Evolutionary conservation across 2,113 vertebrate species (phyloP), one percentile per base, ranked within the genome.

Genomic region (Zingel zingel): DNA sequence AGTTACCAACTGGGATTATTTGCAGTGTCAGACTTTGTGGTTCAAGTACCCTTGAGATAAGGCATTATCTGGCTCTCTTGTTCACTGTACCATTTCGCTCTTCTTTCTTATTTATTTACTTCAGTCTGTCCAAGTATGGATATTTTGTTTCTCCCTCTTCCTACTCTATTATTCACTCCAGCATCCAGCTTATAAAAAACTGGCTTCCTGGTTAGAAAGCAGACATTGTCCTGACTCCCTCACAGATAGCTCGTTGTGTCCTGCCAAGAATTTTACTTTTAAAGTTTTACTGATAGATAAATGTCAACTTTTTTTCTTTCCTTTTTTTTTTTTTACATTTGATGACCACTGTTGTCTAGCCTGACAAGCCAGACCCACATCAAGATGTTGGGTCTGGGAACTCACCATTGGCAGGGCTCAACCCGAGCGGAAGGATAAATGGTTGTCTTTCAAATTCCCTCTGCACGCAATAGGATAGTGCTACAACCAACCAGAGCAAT

Each of bases 41-140:
- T 58, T 76, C 71, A 74, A 54, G 68, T 69, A 81, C 56, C 83
- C 86, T 90, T 84, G 54, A 74, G 80, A 88, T 90, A 86, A 88
- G 76, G 51, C 18, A 79, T 73, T 82, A 77, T 86, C 81, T 50
- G 25, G 4, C 70, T 74, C 68, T 74, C 54, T 59, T 64, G 62
- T 83, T 77, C 77, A 69, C 33, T 83, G 70, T 61, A 23, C 73
- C 51, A 54, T 62, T 72, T 76, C 85, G 23, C 74, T 83, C 63
- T 72, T 21, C 69, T 67, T 80, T 64, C 74, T 80, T 74, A 82
- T 88, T 88, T 86, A 81, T 88, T 88, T 87, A 73, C 58, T 81
- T 71, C 78, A 61, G 23, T 87, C 79, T 30, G 25, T 81, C 59
- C 73, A 72, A 48, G 71, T 61, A 36, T 47, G 69, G 78, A 21